phyloP scores from a whole-genome alignment of 2,888 invertebrate species.

The Hypena proboscidalis region DNA sequence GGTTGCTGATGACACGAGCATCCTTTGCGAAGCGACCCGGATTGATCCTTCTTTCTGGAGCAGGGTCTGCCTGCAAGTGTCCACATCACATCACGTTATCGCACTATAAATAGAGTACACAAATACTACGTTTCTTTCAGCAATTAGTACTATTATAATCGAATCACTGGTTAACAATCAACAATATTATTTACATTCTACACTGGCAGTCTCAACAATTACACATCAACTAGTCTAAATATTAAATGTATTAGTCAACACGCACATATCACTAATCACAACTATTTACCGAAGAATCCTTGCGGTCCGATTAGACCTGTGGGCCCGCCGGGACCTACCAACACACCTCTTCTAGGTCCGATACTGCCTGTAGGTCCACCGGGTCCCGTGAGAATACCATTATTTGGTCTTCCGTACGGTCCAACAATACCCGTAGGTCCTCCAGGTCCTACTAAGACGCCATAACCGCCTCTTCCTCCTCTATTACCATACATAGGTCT shows the following conservation, averaged over 20 bases:
- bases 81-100: constrained; percentile 14
- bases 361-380: constrained; percentile 65
- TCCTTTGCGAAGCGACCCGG: background rate
- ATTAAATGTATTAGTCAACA: constrained; percentile 49
- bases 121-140: constrained; percentile 14
- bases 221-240: constrained; percentile 29
- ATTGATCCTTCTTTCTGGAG: background rate
- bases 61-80: constrained; percentile 32
- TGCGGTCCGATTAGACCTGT: constrained; percentile 67
- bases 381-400: constrained; percentile 67
- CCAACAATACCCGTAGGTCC: constrained; percentile 57
- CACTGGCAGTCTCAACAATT: constrained; percentile 30
- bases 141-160: constrained; percentile 32
- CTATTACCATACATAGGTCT: constrained; percentile 58
- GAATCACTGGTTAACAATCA: constrained; percentile 26
- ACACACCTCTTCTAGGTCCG: constrained; percentile 50
- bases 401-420: constrained; percentile 52
- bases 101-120: background rate
- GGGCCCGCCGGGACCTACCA: constrained; percentile 77
- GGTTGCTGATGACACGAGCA: constrained; percentile 13
- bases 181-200: constrained; percentile 39
- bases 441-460: constrained; percentile 73
- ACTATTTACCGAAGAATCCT: constrained; percentile 72
- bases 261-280: constrained; percentile 31
- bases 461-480: constrained; percentile 33